These are phyloP conservation scores for Lepisosteus oculatus DNA, from an alignment of 2,113 vertebrate species.

Conservation along the genomic window DNA sequence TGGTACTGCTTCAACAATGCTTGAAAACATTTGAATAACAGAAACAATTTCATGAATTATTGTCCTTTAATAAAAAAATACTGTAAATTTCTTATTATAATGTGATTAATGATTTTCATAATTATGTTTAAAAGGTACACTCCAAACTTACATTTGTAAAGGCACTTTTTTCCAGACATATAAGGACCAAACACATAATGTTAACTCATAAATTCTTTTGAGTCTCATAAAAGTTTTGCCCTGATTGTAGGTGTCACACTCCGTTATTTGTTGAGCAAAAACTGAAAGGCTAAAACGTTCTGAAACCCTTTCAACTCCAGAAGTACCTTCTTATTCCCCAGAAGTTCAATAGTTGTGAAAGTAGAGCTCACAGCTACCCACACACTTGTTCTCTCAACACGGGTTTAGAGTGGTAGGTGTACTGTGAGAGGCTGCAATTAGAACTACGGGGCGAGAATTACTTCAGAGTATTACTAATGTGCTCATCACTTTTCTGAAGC, in stretches of 20 bases:
- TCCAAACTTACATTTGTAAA: too few relatives aligned
- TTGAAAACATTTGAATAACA: too few relatives aligned
- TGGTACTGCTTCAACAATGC: too few relatives aligned
- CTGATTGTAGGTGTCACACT: neutral
- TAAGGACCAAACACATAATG: neutral
- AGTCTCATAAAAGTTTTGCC: neutral
- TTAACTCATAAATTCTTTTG: too few relatives aligned
- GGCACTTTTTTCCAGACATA: too few relatives aligned
- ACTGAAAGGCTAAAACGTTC: slow-evolving; percentile 2
- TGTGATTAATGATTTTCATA: too few relatives aligned
- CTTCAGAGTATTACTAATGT: slow-evolving; percentile 4
- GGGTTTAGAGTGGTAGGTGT: neutral
- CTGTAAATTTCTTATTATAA: too few relatives aligned
- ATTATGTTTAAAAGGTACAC: too few relatives aligned
- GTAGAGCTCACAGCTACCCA: neutral
- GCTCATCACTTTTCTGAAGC: neutral
- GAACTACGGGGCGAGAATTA: neutral
- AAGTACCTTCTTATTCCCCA: neutral
- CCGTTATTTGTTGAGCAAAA: neutral
- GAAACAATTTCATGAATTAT: too few relatives aligned
- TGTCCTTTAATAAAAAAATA: too few relatives aligned
- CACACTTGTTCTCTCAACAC: slow-evolving; percentile 7
- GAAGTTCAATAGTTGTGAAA: neutral
- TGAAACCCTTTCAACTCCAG: neutral
- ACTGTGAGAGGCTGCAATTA: neutral